phyloP scores from a whole-genome alignment of 2,888 invertebrate species.

The Tipula lateralis region DNA sequence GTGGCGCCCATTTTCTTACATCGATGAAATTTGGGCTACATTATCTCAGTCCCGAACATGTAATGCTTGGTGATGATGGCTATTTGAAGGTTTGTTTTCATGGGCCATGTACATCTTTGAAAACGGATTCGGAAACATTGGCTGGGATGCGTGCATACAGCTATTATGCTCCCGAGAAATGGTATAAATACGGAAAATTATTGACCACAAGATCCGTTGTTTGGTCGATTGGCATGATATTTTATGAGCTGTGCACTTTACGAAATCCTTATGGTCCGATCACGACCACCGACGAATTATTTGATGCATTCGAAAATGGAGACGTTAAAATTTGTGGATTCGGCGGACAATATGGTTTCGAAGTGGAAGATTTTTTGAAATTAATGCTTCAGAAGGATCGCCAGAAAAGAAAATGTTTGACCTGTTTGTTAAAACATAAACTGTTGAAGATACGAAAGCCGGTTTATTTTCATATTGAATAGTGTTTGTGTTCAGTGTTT shows the following conservation, averaged over 20 bases:
- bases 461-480: too few species aligned
- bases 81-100: conserved; percentile 35
- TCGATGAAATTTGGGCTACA: conserved; percentile 40
- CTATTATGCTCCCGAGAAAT: too few species aligned
- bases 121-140: conserved; percentile 55
- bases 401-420: not conserved
- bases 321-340: not conserved
- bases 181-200: too few species aligned
- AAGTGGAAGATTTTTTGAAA: not conserved
- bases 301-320: not conserved
- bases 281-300: not conserved
- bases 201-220: too few species aligned
- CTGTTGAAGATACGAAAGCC: not conserved
- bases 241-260: conserved; percentile 54
- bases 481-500: too few species aligned
- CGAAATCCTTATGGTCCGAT: conserved; percentile 32
- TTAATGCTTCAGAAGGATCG: not conserved
- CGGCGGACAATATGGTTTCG: not conserved
- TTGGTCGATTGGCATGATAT: conserved; percentile 61
- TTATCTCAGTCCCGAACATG: conserved; percentile 35
- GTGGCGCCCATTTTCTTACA: conserved; percentile 47
- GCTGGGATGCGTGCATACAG: too few species aligned
- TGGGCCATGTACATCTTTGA: conserved; percentile 40
- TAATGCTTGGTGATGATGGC: conserved; percentile 33
- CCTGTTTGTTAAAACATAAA: not conserved